These are phyloP conservation scores for Cheilosia variabilis DNA, from an alignment of 2,888 invertebrate species.

Conservation along the genomic window DNA sequence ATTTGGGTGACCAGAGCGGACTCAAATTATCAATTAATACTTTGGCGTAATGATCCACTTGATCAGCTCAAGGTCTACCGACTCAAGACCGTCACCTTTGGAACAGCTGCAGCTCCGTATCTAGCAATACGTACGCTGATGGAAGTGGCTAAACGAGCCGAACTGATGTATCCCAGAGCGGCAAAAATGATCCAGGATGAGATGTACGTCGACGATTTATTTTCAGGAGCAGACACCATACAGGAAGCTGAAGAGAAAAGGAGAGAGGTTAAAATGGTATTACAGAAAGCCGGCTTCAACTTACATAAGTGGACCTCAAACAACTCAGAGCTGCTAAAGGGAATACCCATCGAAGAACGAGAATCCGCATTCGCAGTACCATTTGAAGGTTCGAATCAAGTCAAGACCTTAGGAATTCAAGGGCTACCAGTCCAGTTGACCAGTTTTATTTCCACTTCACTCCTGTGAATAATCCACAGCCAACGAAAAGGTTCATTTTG, in stretches of 20 bases:
- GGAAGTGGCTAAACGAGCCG: constrained; percentile 36
- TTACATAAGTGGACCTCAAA: constrained; percentile 9
- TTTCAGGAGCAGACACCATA: constrained; percentile 58
- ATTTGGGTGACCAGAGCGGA: constrained; percentile 54
- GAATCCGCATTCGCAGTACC: background rate
- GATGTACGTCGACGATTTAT: constrained; percentile 66
- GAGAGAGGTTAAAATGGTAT: constrained; percentile 9
- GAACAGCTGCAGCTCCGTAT: constrained; percentile 65
- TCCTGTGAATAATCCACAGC: too few species aligned
- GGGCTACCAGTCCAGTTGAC: constrained; percentile 9
- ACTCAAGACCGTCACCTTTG: constrained; percentile 23
- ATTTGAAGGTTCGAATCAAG: constrained; percentile 13
- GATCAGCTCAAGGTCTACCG: constrained; percentile 32
- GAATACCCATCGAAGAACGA: constrained; percentile 6
- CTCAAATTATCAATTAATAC: constrained; percentile 61
- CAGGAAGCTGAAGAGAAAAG: constrained; percentile 18
- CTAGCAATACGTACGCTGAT: constrained; percentile 65
- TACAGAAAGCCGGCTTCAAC: background rate
- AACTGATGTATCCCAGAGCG: constrained; percentile 18
- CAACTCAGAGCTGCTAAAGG: constrained; percentile 10
- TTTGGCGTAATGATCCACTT: constrained; percentile 28
- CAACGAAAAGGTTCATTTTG: too few species aligned
- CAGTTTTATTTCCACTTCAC: too few species aligned
- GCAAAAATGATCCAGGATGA: constrained; percentile 19
- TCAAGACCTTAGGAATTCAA: constrained; percentile 24